These are phyloP conservation scores for Parochlus steinenii DNA, from an alignment of 2,888 invertebrate species.

Conservation along the genomic window DNA sequence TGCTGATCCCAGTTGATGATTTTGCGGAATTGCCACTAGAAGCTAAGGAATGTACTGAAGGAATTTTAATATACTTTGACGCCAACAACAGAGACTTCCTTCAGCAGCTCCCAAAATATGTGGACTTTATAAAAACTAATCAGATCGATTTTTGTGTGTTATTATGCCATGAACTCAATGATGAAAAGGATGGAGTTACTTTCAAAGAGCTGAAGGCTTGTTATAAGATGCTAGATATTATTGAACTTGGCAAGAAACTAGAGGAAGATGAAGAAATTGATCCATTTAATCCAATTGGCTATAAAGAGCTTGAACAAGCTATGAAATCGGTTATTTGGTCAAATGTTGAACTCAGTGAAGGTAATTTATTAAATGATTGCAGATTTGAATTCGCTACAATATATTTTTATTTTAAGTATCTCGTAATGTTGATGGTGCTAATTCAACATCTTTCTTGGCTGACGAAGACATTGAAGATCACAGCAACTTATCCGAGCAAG, in stretches of 20 bases:
- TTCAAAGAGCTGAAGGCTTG: slow-evolving; percentile 19
- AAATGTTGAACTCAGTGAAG: slow-evolving; percentile 15
- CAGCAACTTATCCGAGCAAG: too few relatives aligned
- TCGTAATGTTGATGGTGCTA: neutral
- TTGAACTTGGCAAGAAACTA: slow-evolving; percentile 17
- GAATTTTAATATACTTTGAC: slow-evolving; percentile 19
- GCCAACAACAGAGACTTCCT: slow-evolving; percentile 18
- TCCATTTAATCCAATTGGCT: slow-evolving; percentile 18
- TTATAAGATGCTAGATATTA: slow-evolving; percentile 18
- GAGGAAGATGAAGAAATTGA: slow-evolving; percentile 17
- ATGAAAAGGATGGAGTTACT: slow-evolving; percentile 18
- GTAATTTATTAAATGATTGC: neutral
- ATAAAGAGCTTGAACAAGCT: slow-evolving; percentile 18
- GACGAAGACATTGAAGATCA: slow-evolving; percentile 1
- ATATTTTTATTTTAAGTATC: slow-evolving; percentile 3
- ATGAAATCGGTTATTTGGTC: slow-evolving; percentile 19
- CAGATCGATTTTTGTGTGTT: slow-evolving; percentile 19
- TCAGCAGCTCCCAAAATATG: slow-evolving; percentile 16
- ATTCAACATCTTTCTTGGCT: slow-evolving; percentile 2
- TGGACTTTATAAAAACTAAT: slow-evolving; percentile 18
- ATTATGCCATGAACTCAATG: slow-evolving; percentile 18
- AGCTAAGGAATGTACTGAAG: slow-evolving; percentile 17
- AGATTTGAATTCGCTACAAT: neutral
- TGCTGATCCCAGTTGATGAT: slow-evolving; percentile 16
- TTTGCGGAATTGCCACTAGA: slow-evolving; percentile 15